Evolutionary conservation across 2,113 vertebrate genomes (phyloP).

Genomic region (Ictalurus furcatus): DNA sequence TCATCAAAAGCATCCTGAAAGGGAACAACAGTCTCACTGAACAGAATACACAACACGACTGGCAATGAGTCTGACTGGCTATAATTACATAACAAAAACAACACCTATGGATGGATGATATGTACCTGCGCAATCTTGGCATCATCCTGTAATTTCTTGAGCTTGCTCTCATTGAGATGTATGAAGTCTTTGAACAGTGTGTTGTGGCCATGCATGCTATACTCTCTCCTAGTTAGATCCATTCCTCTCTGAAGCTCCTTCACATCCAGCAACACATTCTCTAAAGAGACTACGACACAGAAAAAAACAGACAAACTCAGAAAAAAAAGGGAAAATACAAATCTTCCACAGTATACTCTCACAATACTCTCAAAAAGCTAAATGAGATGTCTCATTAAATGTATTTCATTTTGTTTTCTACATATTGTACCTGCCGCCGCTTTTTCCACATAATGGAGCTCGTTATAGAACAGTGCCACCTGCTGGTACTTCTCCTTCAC

Average conservation of each 20-base stretch:
- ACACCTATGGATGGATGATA: not conserved
- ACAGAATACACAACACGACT: not conserved
- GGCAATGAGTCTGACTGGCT: too few species aligned
- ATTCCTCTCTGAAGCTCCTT: slow-evolving; percentile 92
- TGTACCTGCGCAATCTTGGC: slow-evolving; percentile 89
- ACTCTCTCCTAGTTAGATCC: slow-evolving; percentile 89
- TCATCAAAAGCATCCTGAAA: slow-evolving; percentile 89
- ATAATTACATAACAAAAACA: not conserved
- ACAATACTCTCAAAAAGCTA: not conserved
- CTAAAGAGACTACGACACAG: slow-evolving; percentile 82
- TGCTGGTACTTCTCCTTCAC: slow-evolving; percentile 93
- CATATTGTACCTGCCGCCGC: slow-evolving; percentile 84
- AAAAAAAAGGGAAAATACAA: not conserved
- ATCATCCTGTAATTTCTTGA: slow-evolving; percentile 92
- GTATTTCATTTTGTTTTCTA: not conserved
- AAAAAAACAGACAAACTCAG: not conserved
- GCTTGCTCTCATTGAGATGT: slow-evolving; percentile 79
- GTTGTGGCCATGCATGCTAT: slow-evolving; percentile 87
- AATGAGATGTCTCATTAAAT: not conserved
- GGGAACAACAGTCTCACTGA: slow-evolving; percentile 11
- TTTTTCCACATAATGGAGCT: slow-evolving; percentile 94
- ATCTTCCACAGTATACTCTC: not conserved
- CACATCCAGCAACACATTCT: slow-evolving; percentile 92
- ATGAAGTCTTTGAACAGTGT: slow-evolving; percentile 88
- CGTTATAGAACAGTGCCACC: slow-evolving; percentile 89